Conservation (phyloP, 2,113 vertebrate genomes). For the Acrocephalus arundinaceus region DNA sequence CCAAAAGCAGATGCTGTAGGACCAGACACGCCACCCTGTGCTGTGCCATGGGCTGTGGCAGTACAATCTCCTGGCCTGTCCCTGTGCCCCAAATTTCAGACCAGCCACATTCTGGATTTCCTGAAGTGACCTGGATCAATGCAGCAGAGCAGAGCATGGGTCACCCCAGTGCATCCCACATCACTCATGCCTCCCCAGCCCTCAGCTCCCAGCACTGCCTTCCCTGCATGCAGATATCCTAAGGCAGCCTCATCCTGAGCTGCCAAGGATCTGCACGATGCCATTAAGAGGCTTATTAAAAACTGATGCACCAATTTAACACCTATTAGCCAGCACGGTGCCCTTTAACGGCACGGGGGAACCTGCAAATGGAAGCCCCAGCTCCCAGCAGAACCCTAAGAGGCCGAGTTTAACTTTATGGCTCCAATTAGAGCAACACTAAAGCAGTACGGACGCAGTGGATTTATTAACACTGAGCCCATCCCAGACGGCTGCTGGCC, state of each 20-base stretch:
- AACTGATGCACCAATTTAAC: conserved; percentile 78
- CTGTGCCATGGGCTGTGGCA: rapidly evolving
- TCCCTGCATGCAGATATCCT: neutral
- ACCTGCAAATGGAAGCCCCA: conserved; percentile 64
- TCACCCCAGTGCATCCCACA: rapidly evolving
- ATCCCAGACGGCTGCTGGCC: neutral
- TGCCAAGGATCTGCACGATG: conserved; percentile 34
- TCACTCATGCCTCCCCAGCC: neutral
- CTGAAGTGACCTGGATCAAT: neutral
- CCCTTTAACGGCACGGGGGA: conserved; percentile 21
- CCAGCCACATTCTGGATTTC: neutral
- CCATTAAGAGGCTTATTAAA: conserved; percentile 78
- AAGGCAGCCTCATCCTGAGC: neutral
- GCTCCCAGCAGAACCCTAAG: conserved; percentile 70
- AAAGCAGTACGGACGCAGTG: neutral
- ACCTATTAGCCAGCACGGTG: conserved; percentile 72
- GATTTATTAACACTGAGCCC: conserved; percentile 7
- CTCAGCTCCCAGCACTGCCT: neutral
- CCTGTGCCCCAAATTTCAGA: neutral
- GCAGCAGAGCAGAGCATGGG: neutral
- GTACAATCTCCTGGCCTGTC: neutral
- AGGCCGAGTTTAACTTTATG: conserved; percentile 65
- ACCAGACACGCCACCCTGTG: rapidly evolving
- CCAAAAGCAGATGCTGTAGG: neutral
- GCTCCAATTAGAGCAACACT: conserved; percentile 55